A percentile compares a stretch with the other conserved stretches of the same genome.
Evolutionary conservation across 1,140 invertebrate genomes (phyloP).

Genomic region (Drosophila lacteicornis): DNA sequence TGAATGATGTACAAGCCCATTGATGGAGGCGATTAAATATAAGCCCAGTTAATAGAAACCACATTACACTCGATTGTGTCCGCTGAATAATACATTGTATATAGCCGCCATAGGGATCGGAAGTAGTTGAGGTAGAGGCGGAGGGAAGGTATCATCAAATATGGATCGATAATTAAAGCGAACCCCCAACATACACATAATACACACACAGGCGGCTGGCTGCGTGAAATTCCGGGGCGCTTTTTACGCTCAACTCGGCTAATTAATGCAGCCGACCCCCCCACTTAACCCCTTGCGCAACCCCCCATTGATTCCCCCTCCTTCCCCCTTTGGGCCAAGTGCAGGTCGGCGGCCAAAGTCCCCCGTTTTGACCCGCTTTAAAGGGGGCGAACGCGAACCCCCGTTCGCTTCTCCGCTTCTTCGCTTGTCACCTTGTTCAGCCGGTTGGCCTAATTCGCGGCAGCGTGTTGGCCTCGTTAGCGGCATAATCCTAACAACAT

Average conservation of each 20-base stretch:
- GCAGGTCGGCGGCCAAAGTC: conserved; percentile 33
- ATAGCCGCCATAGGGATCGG: conserved; percentile 5
- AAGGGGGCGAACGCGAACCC: background rate
- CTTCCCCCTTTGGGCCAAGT: background rate
- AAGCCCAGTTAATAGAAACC: background rate
- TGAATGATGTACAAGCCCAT: background rate
- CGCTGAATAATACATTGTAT: conserved; percentile 21
- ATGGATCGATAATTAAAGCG: conserved; percentile 31
- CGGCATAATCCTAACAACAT: conserved; percentile 66
- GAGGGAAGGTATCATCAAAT: conserved; percentile 9
- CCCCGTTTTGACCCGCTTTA: conserved; percentile 27
- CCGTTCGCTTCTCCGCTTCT: background rate
- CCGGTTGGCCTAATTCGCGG: conserved; percentile 65
- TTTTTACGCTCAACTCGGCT: conserved; percentile 33
- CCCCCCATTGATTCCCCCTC: conserved; percentile 26
- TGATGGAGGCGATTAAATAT: background rate
- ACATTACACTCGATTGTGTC: conserved; percentile 1
- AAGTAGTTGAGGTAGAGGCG: background rate
- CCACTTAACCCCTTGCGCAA: conserved; percentile 26
- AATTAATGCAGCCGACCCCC: conserved; percentile 19
- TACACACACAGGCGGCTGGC: background rate
- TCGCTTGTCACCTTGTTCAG: conserved; percentile 24
- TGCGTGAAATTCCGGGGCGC: conserved; percentile 11
- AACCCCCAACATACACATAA: background rate
- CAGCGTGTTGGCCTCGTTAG: conserved; percentile 67